Evolutionary conservation across 1,140 invertebrate genomes (phyloP), one percentile per base, ranked within the genome.

Genomic region (Heliothis subflexa): DNA sequence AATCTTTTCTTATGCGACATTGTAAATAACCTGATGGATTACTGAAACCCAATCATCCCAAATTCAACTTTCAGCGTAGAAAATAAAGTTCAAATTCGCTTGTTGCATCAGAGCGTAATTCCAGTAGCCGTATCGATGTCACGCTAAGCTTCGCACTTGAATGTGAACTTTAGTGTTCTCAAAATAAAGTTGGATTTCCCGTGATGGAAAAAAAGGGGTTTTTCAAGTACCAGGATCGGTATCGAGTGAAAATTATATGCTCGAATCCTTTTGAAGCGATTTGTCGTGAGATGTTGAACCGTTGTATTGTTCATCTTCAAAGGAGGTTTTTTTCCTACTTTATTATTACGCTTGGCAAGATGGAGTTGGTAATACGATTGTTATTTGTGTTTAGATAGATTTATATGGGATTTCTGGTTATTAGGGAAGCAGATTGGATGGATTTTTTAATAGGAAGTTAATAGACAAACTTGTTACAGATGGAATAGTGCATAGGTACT

Each of bases 241-340:
- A 89, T 90, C 85, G 89, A 91, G 89, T 90, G 88, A 91, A 91
- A 92, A 92, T 93, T 89, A 89, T 91, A 86, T 88, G 85, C 85
- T 85, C 83, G 83, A 85, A 86, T 91, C 88, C 85, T 86, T 92
- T 91, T 91, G 90, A 91, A 88, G 81, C 87, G 90, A 93, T 92
- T 92, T 91, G 89, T 91, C 86, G 83, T 83, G 80, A 83, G 50
- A 86, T 81, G 83, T 25, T 72, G 62, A 74, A 64, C 68, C 50
- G 83, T 86, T 83, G 86, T 89, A 86, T 93, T 93, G 91, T 93
- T 88, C 82, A 81, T 85, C 86, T 83, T 93, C 90, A 92, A 92
- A 93, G 87, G 85, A 87, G 83, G n/a, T 64, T 78, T 89, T 90
- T 89, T 87, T 88, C 82, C 33, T 75, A 82, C 84, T 85, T 90